These are phyloP conservation scores for Corvus moneduloides DNA, from an alignment of 2,113 vertebrate species.

Conservation along the genomic window DNA sequence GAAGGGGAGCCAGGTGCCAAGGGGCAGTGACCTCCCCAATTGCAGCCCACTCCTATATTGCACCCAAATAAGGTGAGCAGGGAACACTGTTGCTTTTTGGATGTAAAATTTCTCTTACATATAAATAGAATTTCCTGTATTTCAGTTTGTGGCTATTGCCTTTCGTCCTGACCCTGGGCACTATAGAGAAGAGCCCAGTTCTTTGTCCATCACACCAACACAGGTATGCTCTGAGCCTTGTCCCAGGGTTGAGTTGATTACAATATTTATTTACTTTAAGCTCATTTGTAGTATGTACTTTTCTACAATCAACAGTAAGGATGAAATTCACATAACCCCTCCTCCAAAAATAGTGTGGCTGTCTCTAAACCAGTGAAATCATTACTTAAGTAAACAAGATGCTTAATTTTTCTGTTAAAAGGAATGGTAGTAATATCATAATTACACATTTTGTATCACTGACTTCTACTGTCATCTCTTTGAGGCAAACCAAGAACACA, in stretches of 20 bases:
- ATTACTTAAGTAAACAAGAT: slow-evolving; percentile 8
- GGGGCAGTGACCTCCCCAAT: background rate
- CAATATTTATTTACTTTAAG: background rate
- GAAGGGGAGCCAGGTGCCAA: background rate
- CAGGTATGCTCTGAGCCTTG: background rate
- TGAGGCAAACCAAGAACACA: background rate
- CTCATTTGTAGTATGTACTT: background rate
- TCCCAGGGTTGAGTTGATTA: background rate
- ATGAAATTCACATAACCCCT: background rate
- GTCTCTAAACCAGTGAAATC: slow-evolving; percentile 9
- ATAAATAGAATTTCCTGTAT: background rate
- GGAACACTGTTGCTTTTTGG: background rate
- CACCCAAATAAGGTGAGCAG: background rate
- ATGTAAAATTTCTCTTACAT: background rate
- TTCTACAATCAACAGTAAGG: background rate
- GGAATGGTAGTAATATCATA: background rate
- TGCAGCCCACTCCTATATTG: background rate
- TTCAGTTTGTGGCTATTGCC: background rate
- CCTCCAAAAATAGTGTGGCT: background rate
- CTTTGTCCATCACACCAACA: background rate
- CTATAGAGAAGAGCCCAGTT: background rate
- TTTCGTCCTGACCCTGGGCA: background rate
- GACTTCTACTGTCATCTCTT: background rate
- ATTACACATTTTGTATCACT: background rate
- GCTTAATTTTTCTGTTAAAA: slow-evolving; percentile 3